These are phyloP conservation scores for Meandrusa payeni DNA, from an alignment of 2,888 invertebrate species.

Conservation along the genomic window DNA sequence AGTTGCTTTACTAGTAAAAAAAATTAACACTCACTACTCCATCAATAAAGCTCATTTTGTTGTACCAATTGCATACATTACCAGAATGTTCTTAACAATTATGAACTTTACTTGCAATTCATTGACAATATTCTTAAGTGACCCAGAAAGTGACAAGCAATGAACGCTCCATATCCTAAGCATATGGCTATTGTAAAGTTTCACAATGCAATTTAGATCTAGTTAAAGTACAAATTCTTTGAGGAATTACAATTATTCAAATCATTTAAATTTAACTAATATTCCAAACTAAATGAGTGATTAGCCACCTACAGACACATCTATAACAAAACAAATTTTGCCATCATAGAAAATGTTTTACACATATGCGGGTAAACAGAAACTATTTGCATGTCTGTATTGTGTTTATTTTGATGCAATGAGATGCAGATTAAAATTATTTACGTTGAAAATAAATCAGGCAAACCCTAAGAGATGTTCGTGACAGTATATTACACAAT, in stretches of 20 bases:
- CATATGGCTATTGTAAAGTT: conserved; percentile 76
- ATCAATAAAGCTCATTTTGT: conserved; percentile 74
- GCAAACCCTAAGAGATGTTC: conserved; percentile 60
- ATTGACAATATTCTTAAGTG: conserved; percentile 64
- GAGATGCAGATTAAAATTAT: conserved; percentile 57
- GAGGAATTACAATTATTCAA: conserved; percentile 74
- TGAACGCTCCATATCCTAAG: conserved; percentile 74
- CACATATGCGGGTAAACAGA: conserved; percentile 66
- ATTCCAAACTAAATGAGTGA: conserved; percentile 70
- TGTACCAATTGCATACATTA: conserved; percentile 74
- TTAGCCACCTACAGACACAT: conserved; percentile 74
- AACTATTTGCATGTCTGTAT: conserved; percentile 67
- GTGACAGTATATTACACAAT: conserved; percentile 60
- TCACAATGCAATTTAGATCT: conserved; percentile 78
- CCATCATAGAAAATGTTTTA: conserved; percentile 70
- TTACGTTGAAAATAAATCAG: conserved; percentile 57
- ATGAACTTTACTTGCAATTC: conserved; percentile 73
- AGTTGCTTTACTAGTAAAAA: conserved; percentile 66
- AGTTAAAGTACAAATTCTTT: conserved; percentile 79
- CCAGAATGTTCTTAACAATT: conserved; percentile 76
- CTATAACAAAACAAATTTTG: conserved; percentile 67
- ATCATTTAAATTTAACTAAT: conserved; percentile 77
- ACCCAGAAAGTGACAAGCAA: conserved; percentile 67
- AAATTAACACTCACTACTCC: conserved; percentile 75
- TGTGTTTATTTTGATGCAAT: conserved; percentile 65